Evolutionary conservation across 2,113 vertebrate genomes (phyloP).

Genomic region (Gymnarchus niloticus): DNA sequence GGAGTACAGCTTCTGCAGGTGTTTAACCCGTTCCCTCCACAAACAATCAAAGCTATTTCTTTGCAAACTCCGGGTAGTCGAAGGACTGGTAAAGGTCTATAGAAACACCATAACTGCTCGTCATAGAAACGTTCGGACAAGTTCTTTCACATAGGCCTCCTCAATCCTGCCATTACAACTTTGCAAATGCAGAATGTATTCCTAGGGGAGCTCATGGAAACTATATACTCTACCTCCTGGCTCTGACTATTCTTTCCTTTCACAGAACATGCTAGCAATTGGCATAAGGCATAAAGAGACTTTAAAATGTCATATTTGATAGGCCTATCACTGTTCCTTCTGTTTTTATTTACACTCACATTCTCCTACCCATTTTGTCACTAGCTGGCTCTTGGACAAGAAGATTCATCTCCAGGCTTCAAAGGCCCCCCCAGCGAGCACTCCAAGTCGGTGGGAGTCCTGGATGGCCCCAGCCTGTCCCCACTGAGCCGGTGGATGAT

Average conservation of each 20-base stretch:
- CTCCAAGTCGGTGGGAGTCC: constrained; percentile 60
- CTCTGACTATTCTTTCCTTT: not conserved
- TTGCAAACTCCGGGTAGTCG: not conserved
- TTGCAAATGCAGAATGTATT: not conserved
- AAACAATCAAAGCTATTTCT: not conserved
- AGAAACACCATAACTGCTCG: not conserved
- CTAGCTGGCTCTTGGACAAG: constrained; percentile 65
- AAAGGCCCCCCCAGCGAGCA: constrained; percentile 55
- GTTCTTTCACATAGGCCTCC: not conserved
- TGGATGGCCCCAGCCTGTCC: constrained; percentile 59
- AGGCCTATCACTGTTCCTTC: not conserved
- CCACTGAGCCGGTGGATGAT: constrained; percentile 71
- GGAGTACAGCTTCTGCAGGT: constrained; percentile 32
- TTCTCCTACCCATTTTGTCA: constrained; percentile 24
- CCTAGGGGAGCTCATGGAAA: not conserved
- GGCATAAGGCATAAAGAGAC: not conserved
- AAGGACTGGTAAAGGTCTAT: not conserved
- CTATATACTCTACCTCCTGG: too few relatives aligned
- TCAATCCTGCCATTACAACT: not conserved
- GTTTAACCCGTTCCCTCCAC: not conserved
- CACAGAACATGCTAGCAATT: not conserved
- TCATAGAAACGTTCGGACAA: constrained; percentile 7
- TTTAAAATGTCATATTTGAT: not conserved
- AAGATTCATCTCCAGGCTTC: constrained; percentile 52
- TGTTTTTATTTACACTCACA: constrained; percentile 1